These are phyloP conservation scores for Coluber constrictor DNA, from an alignment of 2,797 vertebrate species.

Conservation along the genomic window DNA sequence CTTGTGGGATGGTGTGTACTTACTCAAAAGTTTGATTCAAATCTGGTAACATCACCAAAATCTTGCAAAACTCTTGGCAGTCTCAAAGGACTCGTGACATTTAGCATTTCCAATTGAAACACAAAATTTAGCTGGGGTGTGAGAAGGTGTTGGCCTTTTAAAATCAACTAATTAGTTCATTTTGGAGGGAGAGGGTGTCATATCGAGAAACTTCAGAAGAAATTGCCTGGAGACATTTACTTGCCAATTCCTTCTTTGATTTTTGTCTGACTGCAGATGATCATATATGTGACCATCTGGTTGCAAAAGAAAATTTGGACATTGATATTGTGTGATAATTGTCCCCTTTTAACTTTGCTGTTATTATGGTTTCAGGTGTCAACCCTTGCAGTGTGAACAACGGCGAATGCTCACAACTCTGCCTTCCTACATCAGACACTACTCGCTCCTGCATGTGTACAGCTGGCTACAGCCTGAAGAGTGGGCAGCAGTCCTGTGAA, in stretches of 20 bases:
- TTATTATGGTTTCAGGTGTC: constrained; percentile 62
- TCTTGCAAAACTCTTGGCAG: neutral
- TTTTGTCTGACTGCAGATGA: neutral
- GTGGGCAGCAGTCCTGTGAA: constrained; percentile 90
- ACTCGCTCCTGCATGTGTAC: constrained; percentile 94
- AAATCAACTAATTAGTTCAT: neutral
- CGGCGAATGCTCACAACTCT: constrained; percentile 94
- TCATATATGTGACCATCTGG: neutral
- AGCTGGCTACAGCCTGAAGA: constrained; percentile 91
- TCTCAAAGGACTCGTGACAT: neutral
- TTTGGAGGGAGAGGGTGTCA: neutral
- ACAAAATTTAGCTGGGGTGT: neutral
- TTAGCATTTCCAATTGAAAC: neutral
- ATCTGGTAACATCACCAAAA: neutral
- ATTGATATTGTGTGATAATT: neutral
- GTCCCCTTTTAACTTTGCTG: neutral
- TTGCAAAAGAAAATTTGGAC: neutral
- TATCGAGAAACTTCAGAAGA: neutral
- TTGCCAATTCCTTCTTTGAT: neutral
- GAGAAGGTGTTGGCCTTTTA: neutral
- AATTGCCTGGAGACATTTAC: neutral
- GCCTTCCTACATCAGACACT: constrained; percentile 85
- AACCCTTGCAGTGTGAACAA: constrained; percentile 93
- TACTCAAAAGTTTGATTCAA: neutral
- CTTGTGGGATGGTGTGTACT: neutral